These are phyloP conservation scores for Tenthredo notha DNA, from an alignment of 2,888 invertebrate genomes.

Conservation along the genomic window DNA sequence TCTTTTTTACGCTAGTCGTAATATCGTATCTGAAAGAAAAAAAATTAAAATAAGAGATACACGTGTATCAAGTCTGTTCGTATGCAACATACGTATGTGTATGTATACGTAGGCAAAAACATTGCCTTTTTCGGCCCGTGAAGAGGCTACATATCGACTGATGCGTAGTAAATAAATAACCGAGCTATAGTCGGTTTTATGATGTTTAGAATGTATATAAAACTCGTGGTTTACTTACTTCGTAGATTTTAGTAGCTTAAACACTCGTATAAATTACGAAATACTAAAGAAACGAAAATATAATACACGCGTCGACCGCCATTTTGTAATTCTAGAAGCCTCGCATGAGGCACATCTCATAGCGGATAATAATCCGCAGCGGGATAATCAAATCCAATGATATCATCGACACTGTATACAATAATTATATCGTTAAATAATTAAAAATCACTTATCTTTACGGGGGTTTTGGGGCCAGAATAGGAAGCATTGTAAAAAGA, in stretches of 20 bases:
- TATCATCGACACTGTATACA: not conserved
- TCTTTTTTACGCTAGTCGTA: not conserved
- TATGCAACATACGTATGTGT: not conserved
- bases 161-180: not conserved
- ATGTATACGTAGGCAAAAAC: not conserved
- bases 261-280: constrained; percentile 19
- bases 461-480: not conserved
- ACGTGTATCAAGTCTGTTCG: not conserved
- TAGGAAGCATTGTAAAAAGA: not conserved
- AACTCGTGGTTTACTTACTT: constrained; percentile 36
- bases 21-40: constrained; percentile 1
- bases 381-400: constrained; percentile 47
- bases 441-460: not conserved
- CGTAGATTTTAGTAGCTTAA: not conserved
- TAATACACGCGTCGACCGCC: constrained; percentile 51
- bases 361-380: not conserved
- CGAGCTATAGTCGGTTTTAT: not conserved
- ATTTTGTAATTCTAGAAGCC: constrained; percentile 55
- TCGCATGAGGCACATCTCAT: constrained; percentile 40
- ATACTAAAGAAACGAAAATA: constrained; percentile 48
- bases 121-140: constrained; percentile 50
- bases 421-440: not conserved
- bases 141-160: constrained; percentile 50
- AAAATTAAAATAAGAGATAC: not conserved
- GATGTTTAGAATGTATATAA: not conserved